Conservation (phyloP, 2,888 invertebrate species). For the Andrena dorsata region DNA sequence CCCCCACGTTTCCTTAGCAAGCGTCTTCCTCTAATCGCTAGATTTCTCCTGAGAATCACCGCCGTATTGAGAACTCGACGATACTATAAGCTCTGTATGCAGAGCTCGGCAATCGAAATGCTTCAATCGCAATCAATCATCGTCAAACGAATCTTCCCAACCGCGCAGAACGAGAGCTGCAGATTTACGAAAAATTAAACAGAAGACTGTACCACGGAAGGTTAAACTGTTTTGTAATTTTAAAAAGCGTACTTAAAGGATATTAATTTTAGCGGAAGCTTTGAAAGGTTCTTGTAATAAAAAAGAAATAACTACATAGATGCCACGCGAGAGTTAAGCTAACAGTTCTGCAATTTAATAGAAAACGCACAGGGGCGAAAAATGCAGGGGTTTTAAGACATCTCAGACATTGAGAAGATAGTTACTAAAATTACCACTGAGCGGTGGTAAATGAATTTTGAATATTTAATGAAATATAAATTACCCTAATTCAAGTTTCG, state of each 20-base stretch:
- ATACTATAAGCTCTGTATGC: background rate
- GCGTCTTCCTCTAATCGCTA: conserved; percentile 72
- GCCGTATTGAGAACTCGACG: conserved; percentile 7
- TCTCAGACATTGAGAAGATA: no score
- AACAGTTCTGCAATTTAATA: no score
- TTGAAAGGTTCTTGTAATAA: no score
- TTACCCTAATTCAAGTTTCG: background rate
- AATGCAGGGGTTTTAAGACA: no score
- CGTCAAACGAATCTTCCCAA: background rate
- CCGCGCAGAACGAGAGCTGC: background rate
- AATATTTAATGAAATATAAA: background rate
- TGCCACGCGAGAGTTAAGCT: no score
- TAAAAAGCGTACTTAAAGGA: background rate
- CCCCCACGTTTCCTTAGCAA: conserved; percentile 22
- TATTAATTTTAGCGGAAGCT: background rate
- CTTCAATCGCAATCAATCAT: background rate
- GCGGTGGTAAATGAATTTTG: background rate
- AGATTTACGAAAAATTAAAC: background rate
- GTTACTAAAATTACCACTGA: no score
- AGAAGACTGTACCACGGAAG: background rate
- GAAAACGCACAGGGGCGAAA: no score
- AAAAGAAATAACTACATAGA: no score
- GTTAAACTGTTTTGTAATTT: background rate
- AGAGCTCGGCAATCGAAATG: background rate
- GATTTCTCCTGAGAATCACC: conserved; percentile 72